These are phyloP conservation scores for Coelopa frigida DNA, from an alignment of 1,140 invertebrate genomes.

Conservation along the genomic window DNA sequence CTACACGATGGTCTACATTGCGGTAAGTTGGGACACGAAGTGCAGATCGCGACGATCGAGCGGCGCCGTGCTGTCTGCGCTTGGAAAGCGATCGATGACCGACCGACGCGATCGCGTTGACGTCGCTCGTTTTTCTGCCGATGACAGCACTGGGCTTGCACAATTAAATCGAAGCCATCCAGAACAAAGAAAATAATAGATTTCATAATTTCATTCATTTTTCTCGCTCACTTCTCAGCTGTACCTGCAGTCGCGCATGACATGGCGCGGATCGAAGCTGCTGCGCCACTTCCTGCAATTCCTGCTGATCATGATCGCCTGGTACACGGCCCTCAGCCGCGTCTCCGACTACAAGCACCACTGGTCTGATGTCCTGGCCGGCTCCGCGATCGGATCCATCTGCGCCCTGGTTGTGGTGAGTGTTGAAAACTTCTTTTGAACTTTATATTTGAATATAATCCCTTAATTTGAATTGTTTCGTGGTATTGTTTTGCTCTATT, in stretches of 20 bases:
- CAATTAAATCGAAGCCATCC: neutral
- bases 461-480: too few relatives aligned
- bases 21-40: conserved; percentile 63
- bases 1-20: conserved; percentile 72
- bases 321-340: conserved; percentile 75
- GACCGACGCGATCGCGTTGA: too few relatives aligned
- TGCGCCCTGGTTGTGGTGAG: conserved; percentile 54
- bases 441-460: too few relatives aligned
- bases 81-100: too few relatives aligned
- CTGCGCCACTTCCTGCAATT: conserved; percentile 70
- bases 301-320: conserved; percentile 63
- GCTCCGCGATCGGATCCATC: conserved; percentile 50
- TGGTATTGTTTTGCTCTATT: too few relatives aligned
- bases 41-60: too few relatives aligned
- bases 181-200: neutral
- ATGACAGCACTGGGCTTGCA: neutral
- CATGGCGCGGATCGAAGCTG: conserved; percentile 65
- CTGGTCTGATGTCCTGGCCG: conserved; percentile 61
- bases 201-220: conserved; percentile 30
- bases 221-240: too few relatives aligned
- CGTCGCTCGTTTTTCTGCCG: too few relatives aligned
- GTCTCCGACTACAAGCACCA: conserved; percentile 96
- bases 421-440: too few relatives aligned
- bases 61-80: too few relatives aligned
- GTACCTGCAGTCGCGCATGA: conserved; percentile 73